Conservation (phyloP, 1,140 invertebrate genomes). For the Euwallacea similis region DNA sequence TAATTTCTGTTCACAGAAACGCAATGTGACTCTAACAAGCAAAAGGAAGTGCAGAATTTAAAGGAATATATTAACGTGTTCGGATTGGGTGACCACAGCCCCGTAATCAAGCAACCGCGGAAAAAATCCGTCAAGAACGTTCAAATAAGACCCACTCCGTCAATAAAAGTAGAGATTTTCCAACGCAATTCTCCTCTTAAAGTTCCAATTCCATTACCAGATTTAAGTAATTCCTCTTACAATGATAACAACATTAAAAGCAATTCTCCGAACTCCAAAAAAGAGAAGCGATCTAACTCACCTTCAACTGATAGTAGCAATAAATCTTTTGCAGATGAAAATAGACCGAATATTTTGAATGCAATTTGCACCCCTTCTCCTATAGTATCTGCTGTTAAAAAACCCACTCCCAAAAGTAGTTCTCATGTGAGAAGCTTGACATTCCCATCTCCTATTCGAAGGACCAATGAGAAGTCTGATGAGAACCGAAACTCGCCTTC, state of each 20-base stretch:
- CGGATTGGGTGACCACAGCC: slow-evolving; percentile 15
- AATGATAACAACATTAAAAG: background rate
- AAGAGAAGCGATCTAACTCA: no score
- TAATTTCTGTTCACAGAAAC: no score
- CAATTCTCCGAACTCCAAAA: no score
- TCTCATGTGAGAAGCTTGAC: slow-evolving; percentile 44
- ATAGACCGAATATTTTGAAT: slow-evolving; percentile 11
- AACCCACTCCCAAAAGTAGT: slow-evolving; percentile 37
- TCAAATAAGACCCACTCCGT: slow-evolving; percentile 13
- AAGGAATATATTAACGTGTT: slow-evolving; percentile 32
- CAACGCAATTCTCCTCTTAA: background rate
- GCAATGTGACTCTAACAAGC: slow-evolving; percentile 1
- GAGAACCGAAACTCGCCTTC: background rate
- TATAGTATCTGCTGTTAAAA: slow-evolving; percentile 2
- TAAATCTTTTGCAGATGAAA: background rate
- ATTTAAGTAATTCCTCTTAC: background rate
- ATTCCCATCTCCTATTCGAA: slow-evolving; percentile 44
- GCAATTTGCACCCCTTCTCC: slow-evolving; percentile 21
- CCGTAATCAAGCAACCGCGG: slow-evolving; percentile 8
- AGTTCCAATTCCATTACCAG: background rate
- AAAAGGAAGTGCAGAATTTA: slow-evolving; percentile 28
- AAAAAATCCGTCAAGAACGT: background rate
- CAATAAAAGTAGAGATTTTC: slow-evolving; percentile 26
- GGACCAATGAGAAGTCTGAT: slow-evolving; percentile 9
- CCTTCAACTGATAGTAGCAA: no score